Base-by-base conservation (phyloP, 1,140 invertebrate genomes). In the Steinernema feltiae region DNA sequence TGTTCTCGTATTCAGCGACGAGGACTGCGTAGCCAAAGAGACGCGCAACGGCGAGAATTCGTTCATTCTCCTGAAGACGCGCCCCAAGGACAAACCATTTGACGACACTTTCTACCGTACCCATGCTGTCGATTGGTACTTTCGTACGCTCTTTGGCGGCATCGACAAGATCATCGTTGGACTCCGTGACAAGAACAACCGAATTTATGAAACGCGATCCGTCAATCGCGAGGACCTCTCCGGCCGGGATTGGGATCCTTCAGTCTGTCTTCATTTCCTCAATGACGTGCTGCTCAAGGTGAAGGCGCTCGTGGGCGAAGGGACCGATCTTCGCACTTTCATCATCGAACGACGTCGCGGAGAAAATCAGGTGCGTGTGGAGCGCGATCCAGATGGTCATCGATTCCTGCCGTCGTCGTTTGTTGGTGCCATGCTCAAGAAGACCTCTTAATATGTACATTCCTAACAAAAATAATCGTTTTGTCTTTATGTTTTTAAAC, bases 141-240 rank as follows among this genome's bases (percentile, higher is more conserved):
- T 63, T 3, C 53, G 53, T 21, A 21, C 53, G 24, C 53, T 63
- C 24, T 63, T 63, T 7, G 7, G 7, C 53, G 53, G 53, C 15
- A 27, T 63, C 53, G 24, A 63, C 53, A 63, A 63, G 53, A 63
- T 63, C 24, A 27, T 63, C 53, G 53, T 63, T 3, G 53, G 53
- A 3, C 53, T 63, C 53, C 15, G 7, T 3, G 24, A 63, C 15
- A 3, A 12, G 53, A 21, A 63, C 53, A 27, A 63, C 24, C 12
- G 24, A 15, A 27, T 63, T 21, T 3, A 12, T 3, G 12, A 12
- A 21, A 63, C 53, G 15, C 2, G 7, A 15, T 17, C 53, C 3
- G 12, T 63, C 7, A 27, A 63, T 3, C 15, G 53, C 7, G 53
- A 63, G 24, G 53, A 63, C 3, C 53, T 63, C 12, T 3, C 3